Conservation (phyloP, 1,140 invertebrate genomes). For the Stenopsyche tienmushanensis region DNA sequence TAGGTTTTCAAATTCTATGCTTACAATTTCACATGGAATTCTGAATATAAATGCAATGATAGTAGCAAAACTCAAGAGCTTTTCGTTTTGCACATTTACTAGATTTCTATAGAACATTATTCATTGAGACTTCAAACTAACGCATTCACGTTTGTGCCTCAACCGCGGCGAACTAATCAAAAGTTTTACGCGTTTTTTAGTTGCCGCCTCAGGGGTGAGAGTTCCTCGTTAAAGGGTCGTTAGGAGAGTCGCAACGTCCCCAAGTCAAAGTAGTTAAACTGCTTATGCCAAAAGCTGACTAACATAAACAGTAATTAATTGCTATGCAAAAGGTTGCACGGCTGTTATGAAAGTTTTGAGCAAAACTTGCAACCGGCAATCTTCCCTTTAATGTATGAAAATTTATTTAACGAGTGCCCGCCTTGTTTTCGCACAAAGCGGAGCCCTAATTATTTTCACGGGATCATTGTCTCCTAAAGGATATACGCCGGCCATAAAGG, state of each 20-base stretch:
- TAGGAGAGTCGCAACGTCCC: no score
- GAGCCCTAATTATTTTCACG: neutral
- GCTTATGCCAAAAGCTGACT: neutral
- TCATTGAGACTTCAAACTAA: no score
- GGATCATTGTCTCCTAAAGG: neutral
- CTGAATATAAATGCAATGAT: no score
- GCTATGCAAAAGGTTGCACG: neutral
- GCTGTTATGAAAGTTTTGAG: neutral
- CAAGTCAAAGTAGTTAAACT: neutral
- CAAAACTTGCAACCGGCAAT: neutral
- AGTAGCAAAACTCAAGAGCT: no score
- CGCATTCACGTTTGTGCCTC: no score
- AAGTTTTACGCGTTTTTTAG: neutral
- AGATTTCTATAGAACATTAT: no score
- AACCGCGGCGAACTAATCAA: neutral
- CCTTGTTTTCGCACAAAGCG: neutral
- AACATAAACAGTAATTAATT: slow-evolving; percentile 16
- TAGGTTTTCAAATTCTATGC: no score
- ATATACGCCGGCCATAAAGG: no score
- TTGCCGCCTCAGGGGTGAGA: no score
- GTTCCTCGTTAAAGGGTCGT: no score
- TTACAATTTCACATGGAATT: no score
- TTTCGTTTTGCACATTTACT: no score
- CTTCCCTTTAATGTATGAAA: neutral
- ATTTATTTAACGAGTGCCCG: neutral